Base-by-base conservation (phyloP, 2,888 invertebrate genomes). In the Epirrita christyi region DNA sequence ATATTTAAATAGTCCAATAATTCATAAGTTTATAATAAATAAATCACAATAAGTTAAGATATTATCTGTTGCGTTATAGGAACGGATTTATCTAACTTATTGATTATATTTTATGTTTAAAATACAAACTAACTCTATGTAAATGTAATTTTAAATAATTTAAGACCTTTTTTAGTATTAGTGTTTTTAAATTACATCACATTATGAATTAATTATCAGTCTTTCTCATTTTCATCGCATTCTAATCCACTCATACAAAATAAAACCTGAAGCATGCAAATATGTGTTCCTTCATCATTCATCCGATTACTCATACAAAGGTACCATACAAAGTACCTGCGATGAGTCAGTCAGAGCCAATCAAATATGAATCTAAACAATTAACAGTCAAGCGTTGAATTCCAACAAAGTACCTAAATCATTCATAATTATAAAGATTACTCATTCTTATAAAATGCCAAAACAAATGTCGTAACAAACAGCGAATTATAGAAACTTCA, bases 31-130 rank as follows among this genome's bases (percentile, higher is more conserved):
- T 15, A 28, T 34, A 14, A 15, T 28, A 2, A 43, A 32, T 29
- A 44, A 29, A 38, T 14, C 21, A 46, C 13, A 11, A 5, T 41
- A 46, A 46, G 42, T 47, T 43, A 51, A 34, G 41, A 32, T 1
- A 40, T 29, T 15, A 27, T 42, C 50, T 53, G 74, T 71, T 75
- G 62, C 71, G 73, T 73, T 75, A 29, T 75, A 71, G 70, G 61
- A 72, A 54, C 66, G 58, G 52, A 55, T 42, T 34, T 36, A 15
- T 44, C 1, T 40, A 15, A 44, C 40, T 40, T 48, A 47, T 40
- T 42, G 40, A 38, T 44, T 11, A 13, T 51, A 11, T 10, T 27
- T 44, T 40, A 27, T n/a, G 27, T 47, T 37, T 51, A 6, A 36
- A 43, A 32, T 15, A 47, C 36, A 63, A 71, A 61, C 0, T 56